Evolutionary conservation across 2,888 invertebrate genomes (phyloP).

Genomic region (Ochropacha duplaris): DNA sequence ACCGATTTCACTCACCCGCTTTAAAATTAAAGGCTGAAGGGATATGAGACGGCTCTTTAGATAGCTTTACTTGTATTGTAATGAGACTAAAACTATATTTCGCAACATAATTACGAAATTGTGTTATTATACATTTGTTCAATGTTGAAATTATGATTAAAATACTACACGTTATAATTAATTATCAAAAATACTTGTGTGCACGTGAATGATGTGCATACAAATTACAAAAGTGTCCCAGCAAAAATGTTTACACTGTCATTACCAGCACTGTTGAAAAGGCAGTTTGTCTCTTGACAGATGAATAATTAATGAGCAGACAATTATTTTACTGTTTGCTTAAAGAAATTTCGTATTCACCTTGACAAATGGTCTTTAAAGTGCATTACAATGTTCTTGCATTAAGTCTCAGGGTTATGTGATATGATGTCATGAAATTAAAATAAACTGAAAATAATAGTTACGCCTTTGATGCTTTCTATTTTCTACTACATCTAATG

Average conservation of each 20-base stretch:
- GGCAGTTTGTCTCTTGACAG: constrained; percentile 42
- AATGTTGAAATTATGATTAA: constrained; percentile 15
- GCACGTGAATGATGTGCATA: constrained; percentile 15
- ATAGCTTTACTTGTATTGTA: constrained; percentile 28
- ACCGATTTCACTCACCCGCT: constrained; percentile 16
- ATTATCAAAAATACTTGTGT: constrained; percentile 21
- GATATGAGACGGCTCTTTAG: constrained; percentile 24
- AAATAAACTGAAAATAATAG: not conserved
- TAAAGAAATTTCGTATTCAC: constrained; percentile 37
- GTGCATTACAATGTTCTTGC: not conserved
- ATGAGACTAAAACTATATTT: not conserved
- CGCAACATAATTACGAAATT: not conserved
- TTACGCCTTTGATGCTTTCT: not conserved
- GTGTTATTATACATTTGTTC: too few relatives aligned
- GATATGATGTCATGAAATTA: not conserved
- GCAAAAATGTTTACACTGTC: constrained; percentile 34
- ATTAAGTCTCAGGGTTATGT: not conserved
- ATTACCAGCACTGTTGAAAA: constrained; percentile 37
- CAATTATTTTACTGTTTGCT: constrained; percentile 33
- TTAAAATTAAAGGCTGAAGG: constrained; percentile 1
- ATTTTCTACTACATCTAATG: too few relatives aligned
- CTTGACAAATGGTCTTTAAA: constrained; percentile 13
- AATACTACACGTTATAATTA: constrained; percentile 18
- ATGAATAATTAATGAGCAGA: constrained; percentile 46
- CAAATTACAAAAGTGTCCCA: constrained; percentile 19